Percentiles rank a stretch among this genome's conserved stretches.
phyloP scores from a whole-genome alignment of 2,113 vertebrate genomes.

The Myotis brandtii region DNA sequence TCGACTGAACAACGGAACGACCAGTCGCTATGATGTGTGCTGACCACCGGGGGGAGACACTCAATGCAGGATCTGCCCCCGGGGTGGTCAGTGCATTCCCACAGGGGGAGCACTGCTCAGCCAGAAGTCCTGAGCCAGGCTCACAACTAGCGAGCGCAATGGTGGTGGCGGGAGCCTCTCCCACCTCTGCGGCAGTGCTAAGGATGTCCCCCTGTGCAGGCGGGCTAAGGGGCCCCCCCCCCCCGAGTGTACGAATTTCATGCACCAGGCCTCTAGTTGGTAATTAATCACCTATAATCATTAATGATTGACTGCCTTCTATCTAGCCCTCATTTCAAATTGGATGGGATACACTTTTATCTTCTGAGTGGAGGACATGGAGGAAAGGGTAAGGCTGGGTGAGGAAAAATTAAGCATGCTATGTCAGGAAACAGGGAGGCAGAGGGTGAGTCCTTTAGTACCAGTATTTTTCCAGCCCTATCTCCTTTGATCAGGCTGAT shows the following conservation, averaged over 20 bases:
- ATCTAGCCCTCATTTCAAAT: not conserved
- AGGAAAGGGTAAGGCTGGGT: not conserved
- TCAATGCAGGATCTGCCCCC: too few relatives aligned
- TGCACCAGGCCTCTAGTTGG: not conserved
- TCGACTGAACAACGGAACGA: too few relatives aligned
- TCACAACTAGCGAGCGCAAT: fast-evolving
- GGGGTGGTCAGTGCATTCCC: too few relatives aligned
- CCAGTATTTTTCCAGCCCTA: not conserved
- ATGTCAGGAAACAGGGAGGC: not conserved
- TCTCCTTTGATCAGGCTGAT: not conserved
- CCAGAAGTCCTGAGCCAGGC: too few relatives aligned
- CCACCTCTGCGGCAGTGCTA: too few relatives aligned
- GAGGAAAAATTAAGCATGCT: not conserved
- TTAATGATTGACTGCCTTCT: constrained; percentile 28
- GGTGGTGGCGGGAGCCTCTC: too few relatives aligned
- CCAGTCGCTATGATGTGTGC: fast-evolving
- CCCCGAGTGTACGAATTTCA: too few relatives aligned
- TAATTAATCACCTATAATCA: not conserved
- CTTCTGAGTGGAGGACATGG: not conserved
- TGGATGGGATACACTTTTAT: not conserved
- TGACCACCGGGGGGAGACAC: too few relatives aligned
- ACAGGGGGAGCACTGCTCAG: too few relatives aligned
- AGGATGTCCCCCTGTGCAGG: too few relatives aligned
- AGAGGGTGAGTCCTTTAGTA: not conserved
- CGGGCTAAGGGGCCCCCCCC: too few relatives aligned